These are phyloP conservation scores for Conus ventricosus DNA, from an alignment of 1,140 invertebrate species.

Conservation along the genomic window DNA sequence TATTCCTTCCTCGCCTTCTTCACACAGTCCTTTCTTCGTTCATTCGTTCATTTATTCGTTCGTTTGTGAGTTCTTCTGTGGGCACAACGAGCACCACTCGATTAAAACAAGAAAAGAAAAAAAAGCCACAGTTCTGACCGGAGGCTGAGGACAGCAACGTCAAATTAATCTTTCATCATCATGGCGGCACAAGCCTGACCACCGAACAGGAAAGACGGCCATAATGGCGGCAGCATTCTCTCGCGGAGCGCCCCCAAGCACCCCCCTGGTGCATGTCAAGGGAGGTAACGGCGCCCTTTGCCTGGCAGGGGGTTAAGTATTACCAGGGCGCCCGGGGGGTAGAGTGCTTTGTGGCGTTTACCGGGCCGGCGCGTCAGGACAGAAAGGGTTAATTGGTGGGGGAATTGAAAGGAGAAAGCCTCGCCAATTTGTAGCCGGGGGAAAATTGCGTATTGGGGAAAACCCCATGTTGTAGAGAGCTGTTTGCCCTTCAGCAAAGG, in stretches of 20 bases:
- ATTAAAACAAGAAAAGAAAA: not conserved
- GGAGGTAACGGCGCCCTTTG: not conserved
- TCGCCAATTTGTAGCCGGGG: not conserved
- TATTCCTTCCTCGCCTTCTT: not conserved
- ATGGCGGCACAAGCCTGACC: not conserved
- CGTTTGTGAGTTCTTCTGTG: not conserved
- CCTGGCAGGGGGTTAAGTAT: constrained; percentile 15
- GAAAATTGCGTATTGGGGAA: not conserved
- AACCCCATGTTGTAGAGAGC: not conserved
- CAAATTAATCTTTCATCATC: not conserved
- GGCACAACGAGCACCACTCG: no score
- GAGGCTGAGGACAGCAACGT: not conserved
- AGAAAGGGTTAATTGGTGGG: constrained; percentile 12
- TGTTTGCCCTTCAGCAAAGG: not conserved
- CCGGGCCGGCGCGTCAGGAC: not conserved
- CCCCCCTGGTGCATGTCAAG: not conserved
- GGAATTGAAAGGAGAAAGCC: constrained; percentile 5
- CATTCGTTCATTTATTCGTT: not conserved
- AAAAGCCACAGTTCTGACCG: not conserved
- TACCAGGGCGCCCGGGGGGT: not conserved
- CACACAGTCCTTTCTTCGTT: not conserved
- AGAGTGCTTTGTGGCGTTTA: not conserved
- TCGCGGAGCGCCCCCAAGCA: not conserved
- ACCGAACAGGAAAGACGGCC: not conserved
- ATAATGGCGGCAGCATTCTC: constrained; percentile 19